Conservation (phyloP, 2,113 vertebrate species). For the Spea bombifrons region DNA sequence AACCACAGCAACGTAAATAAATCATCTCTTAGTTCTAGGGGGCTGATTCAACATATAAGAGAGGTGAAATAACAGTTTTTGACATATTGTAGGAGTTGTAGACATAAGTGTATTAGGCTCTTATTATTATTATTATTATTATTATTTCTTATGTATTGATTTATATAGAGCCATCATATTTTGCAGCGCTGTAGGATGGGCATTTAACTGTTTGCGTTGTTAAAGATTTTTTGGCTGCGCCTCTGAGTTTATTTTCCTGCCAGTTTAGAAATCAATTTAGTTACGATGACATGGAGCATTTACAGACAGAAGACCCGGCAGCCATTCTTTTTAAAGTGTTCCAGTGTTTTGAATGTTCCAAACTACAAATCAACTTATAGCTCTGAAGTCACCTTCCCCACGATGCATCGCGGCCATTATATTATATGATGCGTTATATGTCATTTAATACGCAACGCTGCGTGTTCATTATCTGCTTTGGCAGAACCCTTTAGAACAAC, state of each 20-base stretch:
- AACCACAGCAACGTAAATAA: background rate
- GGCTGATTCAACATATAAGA: background rate
- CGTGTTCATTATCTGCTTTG: no score
- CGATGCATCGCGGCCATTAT: no score
- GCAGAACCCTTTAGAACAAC: no score
- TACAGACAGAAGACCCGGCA: conserved; percentile 9
- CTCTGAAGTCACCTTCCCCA: no score
- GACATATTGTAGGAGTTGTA: background rate
- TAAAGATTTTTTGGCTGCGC: background rate
- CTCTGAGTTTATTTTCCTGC: background rate
- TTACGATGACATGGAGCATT: background rate
- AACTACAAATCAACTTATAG: background rate
- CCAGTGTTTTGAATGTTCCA: conserved; percentile 35
- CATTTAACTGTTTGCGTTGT: no score
- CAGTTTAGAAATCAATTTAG: background rate
- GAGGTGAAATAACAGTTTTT: background rate
- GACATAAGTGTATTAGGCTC: background rate
- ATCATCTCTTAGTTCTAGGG: background rate
- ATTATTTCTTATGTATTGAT: no score
- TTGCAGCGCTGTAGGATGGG: no score
- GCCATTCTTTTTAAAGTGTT: conserved; percentile 44
- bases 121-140: background rate
- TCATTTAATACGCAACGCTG: no score
- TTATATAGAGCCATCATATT: no score
- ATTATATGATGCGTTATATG: no score